Evolutionary conservation across 2,888 invertebrate species (phyloP), one percentile per base, ranked within the genome.

Genomic region (Molorchus minor): DNA sequence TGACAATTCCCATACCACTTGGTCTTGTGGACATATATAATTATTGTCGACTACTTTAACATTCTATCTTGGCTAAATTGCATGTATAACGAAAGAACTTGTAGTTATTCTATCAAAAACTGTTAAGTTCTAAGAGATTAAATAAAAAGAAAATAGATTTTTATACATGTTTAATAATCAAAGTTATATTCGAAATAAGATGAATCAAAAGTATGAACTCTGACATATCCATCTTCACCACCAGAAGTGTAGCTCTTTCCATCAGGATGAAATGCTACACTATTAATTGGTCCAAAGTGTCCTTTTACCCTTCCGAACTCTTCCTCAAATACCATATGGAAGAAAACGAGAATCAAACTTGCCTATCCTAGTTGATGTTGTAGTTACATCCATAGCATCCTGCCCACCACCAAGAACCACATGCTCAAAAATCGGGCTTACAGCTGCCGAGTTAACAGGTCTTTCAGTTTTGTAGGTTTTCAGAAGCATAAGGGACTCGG

Each of bases 221-320:
- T 87, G 43, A 98, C 92, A 79, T 96, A 98, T 84, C 99, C 99
- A 81, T 99, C 99, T 83, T 99, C 99, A 77, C 98, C 98, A 17
- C 99, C 99, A 49, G 96, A 96, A 57, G 94, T 93, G 80, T 95
- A 96, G 78, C 96, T 94, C 78, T 91, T 93, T 47, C 99, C 99
- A 83, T 96, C 96, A 1, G 99, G 99, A 83, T 98, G 97, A 84
- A 98, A 99, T 46, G 94, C 92, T 71, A 98, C 88, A 82, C 96
- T 96, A 86, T 99, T 99, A 75, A 99, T 99, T 1, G 99, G 99
- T 71, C 99, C 99, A 78, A 99, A 99, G 83, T 99, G 99, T 56
- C 98, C 98, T 80, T 98, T 99, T n/a, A 99, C 90, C 61, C 96
- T 85, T 0, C 92, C 97, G 81, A 98, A 98, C 79, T 98, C 98